phyloP scores from a whole-genome alignment of 2,113 vertebrate genomes.

The Sander lucioperca region DNA sequence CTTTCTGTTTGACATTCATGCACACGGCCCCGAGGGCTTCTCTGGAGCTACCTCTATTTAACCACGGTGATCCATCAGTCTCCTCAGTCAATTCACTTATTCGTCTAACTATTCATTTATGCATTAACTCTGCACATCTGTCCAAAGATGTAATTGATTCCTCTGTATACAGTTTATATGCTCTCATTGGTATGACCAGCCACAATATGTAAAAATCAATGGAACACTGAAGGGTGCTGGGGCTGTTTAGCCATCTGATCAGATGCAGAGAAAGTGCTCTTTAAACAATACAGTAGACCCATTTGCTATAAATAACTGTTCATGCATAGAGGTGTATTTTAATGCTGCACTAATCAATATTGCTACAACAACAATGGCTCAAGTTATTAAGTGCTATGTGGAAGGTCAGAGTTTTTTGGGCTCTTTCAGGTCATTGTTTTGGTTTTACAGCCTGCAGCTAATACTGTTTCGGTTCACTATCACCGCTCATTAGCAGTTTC shows the following conservation, averaged over 20 bases:
- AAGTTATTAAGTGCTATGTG: neutral
- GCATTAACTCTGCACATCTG: conserved; percentile 39
- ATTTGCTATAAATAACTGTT: conserved; percentile 31
- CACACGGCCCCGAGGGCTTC: neutral
- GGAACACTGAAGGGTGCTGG: conserved; percentile 14
- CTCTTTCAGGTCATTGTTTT: neutral
- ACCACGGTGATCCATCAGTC: conserved; percentile 29
- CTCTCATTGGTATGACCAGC: conserved; percentile 34
- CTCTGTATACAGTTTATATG: conserved; percentile 41
- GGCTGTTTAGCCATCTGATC: conserved; percentile 23
- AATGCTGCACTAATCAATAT: conserved; percentile 22
- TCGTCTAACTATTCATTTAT: conserved; percentile 34
- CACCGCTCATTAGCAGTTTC: neutral
- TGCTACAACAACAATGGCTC: neutral
- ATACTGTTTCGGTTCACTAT: neutral
- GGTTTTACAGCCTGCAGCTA: neutral
- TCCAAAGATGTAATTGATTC: conserved; percentile 53
- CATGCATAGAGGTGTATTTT: conserved; percentile 2
- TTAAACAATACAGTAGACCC: conserved; percentile 13
- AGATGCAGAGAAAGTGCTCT: conserved; percentile 7
- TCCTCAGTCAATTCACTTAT: conserved; percentile 28
- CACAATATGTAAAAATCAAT: conserved; percentile 64
- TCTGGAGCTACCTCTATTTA: conserved; percentile 32
- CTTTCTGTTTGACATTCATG: conserved; percentile 16
- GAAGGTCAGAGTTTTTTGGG: neutral